Base-by-base conservation (phyloP, 2,797 vertebrate genomes). In the Clarias pachynema region DNA sequence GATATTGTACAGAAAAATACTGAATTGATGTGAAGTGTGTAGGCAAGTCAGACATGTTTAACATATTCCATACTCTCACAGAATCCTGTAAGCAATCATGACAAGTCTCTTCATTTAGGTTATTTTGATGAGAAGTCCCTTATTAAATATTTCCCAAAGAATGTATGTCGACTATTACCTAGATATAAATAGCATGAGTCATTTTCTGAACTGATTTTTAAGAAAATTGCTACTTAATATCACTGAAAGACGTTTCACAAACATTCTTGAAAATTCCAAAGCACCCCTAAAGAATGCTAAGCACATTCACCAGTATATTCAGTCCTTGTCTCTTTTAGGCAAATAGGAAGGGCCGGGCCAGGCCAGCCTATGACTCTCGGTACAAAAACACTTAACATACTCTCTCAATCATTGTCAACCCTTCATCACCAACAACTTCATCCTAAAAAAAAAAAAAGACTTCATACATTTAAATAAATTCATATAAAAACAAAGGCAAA, bases 381-480 rank as follows among this genome's bases (percentile, higher is more conserved):
- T 86, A 84, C n/a, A 86, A 79, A 40, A 63, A 77, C 59, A 79
- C 40, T 66, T 29, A 87, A 84, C n/a, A 60, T 86, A 68, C 70
- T 69, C 26, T 77, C 60, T 86, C 62, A 72, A 57, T 82, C 72
- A 82, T 49, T 1, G 44, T 83, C 81, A 84, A 85, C 57, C 84
- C 31, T 86, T 89, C 44, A 49, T 49, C 10, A 12, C 44, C 10
- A 89, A 93, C 92, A 92, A 90, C 88, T 87, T 65, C 87, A 85
- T 82, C 88, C 86, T 88, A 90, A 91, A 89, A 91, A 86, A 91
- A 56, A 44, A 85, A 92, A 92, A 91, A 90, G 86, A 91, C 91
- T 90, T 92, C 86, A 92, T 84, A 91, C 90, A 85, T 91, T 95
- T 95, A 95, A 95, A 95, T 95, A 92, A 92, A 91, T 91, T 90